Base-by-base conservation (phyloP, 1,140 invertebrate genomes). In the Eumeta japonica region DNA sequence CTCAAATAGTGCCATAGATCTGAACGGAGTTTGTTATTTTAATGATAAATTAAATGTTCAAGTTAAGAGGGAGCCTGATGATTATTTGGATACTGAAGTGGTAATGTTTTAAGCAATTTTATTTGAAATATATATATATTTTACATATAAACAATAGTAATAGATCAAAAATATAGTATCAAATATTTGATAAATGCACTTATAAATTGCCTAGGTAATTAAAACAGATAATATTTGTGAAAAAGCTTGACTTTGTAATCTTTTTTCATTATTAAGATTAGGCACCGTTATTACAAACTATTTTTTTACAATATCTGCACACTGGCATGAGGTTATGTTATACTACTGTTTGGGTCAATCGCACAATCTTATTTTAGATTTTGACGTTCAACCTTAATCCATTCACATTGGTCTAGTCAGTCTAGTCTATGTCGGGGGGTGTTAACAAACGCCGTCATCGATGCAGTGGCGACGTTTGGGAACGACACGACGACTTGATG, bases 1-100 rank as follows among this genome's bases (percentile, higher is more conserved):
- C 62, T 89, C 89, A 1, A 93, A 95, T 54, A 93, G 90, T 56
- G 86, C 89, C n/a, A 89, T 94, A 1, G 89, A 89, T 62, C 68
- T 90, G 16, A 88, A 88, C 46, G 87, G 87, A 51, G 85, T 86
- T 1, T 75, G 67, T 28, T 86, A 82, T 52, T 67, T 89, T 1
- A 88, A 89, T 55, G 87, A 90, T 49, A 81, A 84, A 43, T 71
- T 89, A 39, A 70, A 74, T 31, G 62, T 62, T 12, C 63, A 68
- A 43, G 64, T 79, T n/a, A 78, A 81, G 43, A 58, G 71, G 16
- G 67, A 75, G 34, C 48, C 58, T 10, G 35, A 19, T 0, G 71
- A 74, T 11, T 67, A 71, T 18, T 38, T 63, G 7, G 58, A 73
- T 15, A 41, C 55, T 2, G 77, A 78, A 16, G 61, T 63, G 7